Evolutionary conservation across 2,113 vertebrate genomes (phyloP).

Genomic region (Psammodynastes pulverulentus): DNA sequence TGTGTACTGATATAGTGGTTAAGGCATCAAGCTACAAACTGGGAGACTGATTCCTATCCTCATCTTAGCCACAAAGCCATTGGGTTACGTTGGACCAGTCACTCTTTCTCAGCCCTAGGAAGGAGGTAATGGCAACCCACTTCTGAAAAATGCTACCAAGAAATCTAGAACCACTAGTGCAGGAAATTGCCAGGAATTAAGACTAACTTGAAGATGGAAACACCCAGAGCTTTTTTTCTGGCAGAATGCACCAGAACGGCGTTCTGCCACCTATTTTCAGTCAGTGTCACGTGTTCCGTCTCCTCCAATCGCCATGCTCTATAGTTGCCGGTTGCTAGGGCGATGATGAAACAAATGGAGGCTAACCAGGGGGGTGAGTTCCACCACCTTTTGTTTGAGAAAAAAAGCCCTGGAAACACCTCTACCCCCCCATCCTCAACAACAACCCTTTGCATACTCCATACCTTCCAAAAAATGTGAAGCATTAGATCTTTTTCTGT

Average conservation of each 20-base stretch:
- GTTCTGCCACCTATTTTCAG: too few species aligned
- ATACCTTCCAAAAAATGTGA: not conserved
- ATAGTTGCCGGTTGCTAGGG: too few species aligned
- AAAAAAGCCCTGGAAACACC: too few species aligned
- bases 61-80: not conserved
- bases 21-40: not conserved
- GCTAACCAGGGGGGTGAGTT: too few species aligned
- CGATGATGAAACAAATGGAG: too few species aligned
- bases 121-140: not conserved
- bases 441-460: not conserved
- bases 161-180: not conserved
- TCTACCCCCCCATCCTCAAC: not conserved
- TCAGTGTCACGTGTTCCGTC: too few species aligned
- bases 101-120: not conserved
- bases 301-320: too few species aligned
- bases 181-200: not conserved
- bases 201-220: not conserved
- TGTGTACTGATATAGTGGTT: too few species aligned
- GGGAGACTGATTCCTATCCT: not conserved
- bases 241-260: too few species aligned
- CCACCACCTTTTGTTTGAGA: too few species aligned
- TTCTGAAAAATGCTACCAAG: not conserved
- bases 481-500: not conserved
- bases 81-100: not conserved
- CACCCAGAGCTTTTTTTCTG: too few species aligned